These are phyloP conservation scores for Diplazon laetatorius DNA, from an alignment of 2,888 invertebrate genomes.

Conservation along the genomic window DNA sequence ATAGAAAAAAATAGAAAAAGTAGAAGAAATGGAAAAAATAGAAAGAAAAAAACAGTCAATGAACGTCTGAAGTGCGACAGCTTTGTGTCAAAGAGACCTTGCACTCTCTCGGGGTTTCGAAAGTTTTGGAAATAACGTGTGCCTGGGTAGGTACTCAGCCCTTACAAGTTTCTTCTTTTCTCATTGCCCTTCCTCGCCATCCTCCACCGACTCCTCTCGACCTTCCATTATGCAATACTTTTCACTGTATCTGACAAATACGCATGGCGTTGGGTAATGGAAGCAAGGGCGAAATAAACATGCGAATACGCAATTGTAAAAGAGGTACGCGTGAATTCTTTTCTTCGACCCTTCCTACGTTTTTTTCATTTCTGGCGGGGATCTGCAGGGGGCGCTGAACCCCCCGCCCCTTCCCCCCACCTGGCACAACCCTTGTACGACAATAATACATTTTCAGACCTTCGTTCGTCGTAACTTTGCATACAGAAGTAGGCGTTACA, in stretches of 20 bases:
- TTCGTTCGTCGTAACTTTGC: conserved; percentile 14
- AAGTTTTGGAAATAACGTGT: conserved; percentile 41
- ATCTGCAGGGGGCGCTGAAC: too few relatives aligned
- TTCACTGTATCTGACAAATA: conserved; percentile 41
- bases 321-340: conserved; percentile 7
- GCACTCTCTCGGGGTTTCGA: conserved; percentile 25
- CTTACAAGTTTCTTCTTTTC: background rate
- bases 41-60: conserved; percentile 9
- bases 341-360: conserved; percentile 4
- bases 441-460: conserved; percentile 27
- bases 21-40: background rate
- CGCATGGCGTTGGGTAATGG: conserved; percentile 31
- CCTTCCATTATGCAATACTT: conserved; percentile 15
- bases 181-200: background rate
- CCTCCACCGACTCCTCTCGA: too few relatives aligned
- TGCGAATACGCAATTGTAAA: conserved; percentile 54
- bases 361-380: conserved; percentile 8
- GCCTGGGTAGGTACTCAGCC: conserved; percentile 16
- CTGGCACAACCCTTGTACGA: conserved; percentile 24
- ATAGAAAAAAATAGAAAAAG: conserved; percentile 21
- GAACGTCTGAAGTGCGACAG: conserved; percentile 30
- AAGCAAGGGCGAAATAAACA: conserved; percentile 27
- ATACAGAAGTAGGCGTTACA: conserved; percentile 11
- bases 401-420: too few relatives aligned
- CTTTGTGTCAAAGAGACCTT: conserved; percentile 22